Base-by-base conservation (phyloP, 2,888 invertebrate genomes). In the Acleris holmiana region DNA sequence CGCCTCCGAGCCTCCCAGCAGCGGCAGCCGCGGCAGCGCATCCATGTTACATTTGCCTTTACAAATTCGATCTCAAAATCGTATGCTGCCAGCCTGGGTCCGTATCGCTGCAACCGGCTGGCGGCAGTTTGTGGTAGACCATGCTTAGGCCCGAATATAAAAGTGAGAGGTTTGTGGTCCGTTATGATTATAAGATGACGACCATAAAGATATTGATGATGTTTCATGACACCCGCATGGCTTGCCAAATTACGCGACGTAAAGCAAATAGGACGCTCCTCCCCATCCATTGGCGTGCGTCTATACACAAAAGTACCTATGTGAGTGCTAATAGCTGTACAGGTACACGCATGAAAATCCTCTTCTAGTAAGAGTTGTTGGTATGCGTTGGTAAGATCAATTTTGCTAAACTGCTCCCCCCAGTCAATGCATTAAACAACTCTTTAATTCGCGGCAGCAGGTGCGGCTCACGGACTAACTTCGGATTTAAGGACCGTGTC, bases 381-480 rank as follows among this genome's bases (percentile, higher is more conserved):
- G 57, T 75, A 76, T 0, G 73, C 72, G 10, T 72, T 66, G 0
- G 61, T 64, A 2, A 74, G 50, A 53, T 75, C 74, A 18, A 75
- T 71, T 70, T 75, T 76, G 29, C 74, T 68, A 55, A 54, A 76
- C 18, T 68, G 49, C 41, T 72, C 67, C 0, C 73, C 0, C 69
- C 69, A 67, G 72, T 73, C 3, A 76, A 48, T 4, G 62, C 62
- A 0, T 74, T 71, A 50, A 70, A 76, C 23, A 74, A 49, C 46
- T 73, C 73, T 29, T 74, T 71, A 8, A 73, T 72, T 5, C 69
- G 66, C 15, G 70, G 71, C 21, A 72, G 50, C 8, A 70, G 71
- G 54, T 73, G 70, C 17, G n/a, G 53, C 15, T 71, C 70, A 0
- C 69, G 66, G 21, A 49, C 66, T 40, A 73, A 53, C 62, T 70